phyloP scores from a whole-genome alignment of 1,140 invertebrate species.

The Agrypnia vestita region DNA sequence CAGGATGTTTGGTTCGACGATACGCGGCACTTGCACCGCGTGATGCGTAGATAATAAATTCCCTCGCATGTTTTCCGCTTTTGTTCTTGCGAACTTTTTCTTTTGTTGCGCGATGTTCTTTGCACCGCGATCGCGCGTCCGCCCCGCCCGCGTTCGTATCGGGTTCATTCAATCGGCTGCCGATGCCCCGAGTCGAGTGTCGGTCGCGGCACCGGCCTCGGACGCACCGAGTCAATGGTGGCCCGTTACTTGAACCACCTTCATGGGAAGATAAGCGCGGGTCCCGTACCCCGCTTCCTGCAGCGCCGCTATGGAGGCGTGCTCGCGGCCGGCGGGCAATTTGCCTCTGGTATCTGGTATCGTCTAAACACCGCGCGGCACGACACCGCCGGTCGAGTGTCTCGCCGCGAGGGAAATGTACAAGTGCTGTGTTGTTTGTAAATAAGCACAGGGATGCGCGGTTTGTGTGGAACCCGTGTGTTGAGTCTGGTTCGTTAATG shows the following conservation, averaged over 20 bases:
- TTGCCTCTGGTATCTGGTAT: conserved; percentile 14
- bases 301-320: not conserved
- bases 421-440: not conserved
- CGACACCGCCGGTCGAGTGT: not conserved
- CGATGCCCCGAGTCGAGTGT: conserved; percentile 4
- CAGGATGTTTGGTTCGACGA: no score
- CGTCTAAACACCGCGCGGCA: not conserved
- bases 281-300: conserved; percentile 16
- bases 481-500: no score
- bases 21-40: no score
- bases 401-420: not conserved
- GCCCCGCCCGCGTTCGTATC: not conserved
- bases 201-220: not conserved
- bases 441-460: not conserved
- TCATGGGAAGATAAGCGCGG: conserved; percentile 55
- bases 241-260: conserved; percentile 55
- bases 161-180: conserved; percentile 21
- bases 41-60: no score
- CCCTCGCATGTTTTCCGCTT: not conserved
- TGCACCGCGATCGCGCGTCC: not conserved
- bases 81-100: no score
- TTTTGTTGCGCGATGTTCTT: no score
- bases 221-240: conserved; percentile 36
- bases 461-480: no score
- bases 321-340: conserved; percentile 8